Conservation (phyloP, 1,140 invertebrate species). For the Drosophila nebulosa region DNA sequence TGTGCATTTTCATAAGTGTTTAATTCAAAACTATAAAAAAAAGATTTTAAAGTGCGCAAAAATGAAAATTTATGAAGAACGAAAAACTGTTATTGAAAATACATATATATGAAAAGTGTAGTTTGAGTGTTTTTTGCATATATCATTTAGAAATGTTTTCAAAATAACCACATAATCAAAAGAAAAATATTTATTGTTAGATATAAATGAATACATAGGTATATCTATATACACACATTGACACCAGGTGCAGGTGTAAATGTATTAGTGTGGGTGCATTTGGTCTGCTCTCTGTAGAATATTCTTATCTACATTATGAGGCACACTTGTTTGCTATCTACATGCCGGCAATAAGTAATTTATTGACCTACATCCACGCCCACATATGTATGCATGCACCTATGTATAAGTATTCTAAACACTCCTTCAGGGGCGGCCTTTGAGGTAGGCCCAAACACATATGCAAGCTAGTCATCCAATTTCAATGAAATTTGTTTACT, state of each 20-base stretch:
- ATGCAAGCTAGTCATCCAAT: not conserved
- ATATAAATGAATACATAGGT: no score
- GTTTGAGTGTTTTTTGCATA: no score
- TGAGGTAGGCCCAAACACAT: not conserved
- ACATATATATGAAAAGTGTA: not conserved
- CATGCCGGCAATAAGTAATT: slow-evolving; percentile 36
- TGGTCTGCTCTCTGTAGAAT: not conserved
- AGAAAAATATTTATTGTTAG: not conserved
- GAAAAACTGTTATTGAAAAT: no score
- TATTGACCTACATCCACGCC: slow-evolving; percentile 34
- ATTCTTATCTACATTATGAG: not conserved
- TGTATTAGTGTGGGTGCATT: not conserved
- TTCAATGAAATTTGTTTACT: not conserved
- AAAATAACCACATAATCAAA: not conserved
- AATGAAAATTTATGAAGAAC: not conserved
- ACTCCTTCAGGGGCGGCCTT: not conserved
- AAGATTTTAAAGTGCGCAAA: not conserved
- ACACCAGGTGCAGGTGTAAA: no score
- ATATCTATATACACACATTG: no score
- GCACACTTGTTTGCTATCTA: slow-evolving; percentile 25
- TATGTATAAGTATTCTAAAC: not conserved
- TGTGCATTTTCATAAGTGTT: not conserved
- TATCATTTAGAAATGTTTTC: not conserved
- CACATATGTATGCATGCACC: not conserved
- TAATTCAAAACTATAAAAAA: not conserved